Conservation (phyloP, 2,113 vertebrate genomes). For the Mastomys natalensis region DNA sequence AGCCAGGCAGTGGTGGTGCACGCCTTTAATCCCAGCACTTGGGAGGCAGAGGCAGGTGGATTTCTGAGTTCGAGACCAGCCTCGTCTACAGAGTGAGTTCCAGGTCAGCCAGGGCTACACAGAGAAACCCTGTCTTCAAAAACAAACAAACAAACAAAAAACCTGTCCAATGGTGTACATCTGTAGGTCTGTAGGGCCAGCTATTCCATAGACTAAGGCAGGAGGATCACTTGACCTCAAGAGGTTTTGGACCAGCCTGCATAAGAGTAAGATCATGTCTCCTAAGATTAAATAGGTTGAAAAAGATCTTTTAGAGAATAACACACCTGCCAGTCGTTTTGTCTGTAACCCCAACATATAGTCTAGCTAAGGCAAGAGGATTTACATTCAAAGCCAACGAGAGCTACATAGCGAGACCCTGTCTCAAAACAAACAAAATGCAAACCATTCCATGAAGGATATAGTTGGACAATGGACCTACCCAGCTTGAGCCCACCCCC, state of each 20-base stretch:
- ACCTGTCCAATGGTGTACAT: no score
- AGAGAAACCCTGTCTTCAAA: no score
- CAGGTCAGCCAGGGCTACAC: no score
- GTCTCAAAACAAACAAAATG: neutral
- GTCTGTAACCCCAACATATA: neutral
- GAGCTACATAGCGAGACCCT: neutral
- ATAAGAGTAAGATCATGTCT: neutral
- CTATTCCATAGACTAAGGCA: neutral
- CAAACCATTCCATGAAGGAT: neutral
- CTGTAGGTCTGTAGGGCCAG: neutral
- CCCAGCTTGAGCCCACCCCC: neutral
- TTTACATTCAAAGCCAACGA: neutral
- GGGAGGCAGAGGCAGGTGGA: no score
- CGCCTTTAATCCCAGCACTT: no score
- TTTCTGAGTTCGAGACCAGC: no score
- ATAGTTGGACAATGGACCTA: neutral
- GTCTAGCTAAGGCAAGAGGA: neutral
- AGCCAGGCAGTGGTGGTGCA: no score
- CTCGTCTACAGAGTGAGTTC: no score
- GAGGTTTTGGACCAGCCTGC: neutral
- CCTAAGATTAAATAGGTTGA: neutral
- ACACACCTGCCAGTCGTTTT: neutral
- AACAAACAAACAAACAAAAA: no score
- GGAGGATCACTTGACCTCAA: neutral
- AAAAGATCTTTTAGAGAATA: neutral